Base-by-base conservation (phyloP, 2,888 invertebrate genomes). In the Periphyllus acericola region DNA sequence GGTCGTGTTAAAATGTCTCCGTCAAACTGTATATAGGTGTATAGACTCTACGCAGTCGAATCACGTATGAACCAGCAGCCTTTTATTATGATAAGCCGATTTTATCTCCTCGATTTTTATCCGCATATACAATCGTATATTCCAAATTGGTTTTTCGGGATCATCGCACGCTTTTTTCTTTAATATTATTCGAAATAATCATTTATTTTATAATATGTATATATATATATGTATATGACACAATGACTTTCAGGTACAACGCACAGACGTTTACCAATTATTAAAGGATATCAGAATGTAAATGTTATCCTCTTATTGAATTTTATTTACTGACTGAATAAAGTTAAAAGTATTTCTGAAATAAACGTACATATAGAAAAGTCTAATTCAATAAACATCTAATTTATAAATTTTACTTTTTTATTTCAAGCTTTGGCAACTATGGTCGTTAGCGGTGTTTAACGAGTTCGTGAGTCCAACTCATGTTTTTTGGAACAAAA, bases 51-150 rank as follows among this genome's bases (percentile, higher is more conserved):
- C 40, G 86, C 55, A 86, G 71, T 80, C 86, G 79, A 86, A 86
- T 86, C 86, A 86, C 86, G 86, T 86, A 86, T 60, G 72, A 80
- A 72, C 79, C 86, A 55, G 86, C 78, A 78, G 86, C 86, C 71
- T 86, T 86, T 86, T 86, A 86, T 86, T 79, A 79, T 86, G 86
- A 86, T 86, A 86, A 86, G 86, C 86, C 86, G 86, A 86, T 86
- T 86, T 80, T 85, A 85, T 85, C 85, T 79, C 52, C 40, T 80
- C 86, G 79, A 86, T 79, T 79, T 80, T 79, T 86, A 86, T 79
- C 79, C 72, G 36, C 55, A 72, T 32, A 72, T 68, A 71, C 71
- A 72, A 79, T 71, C 79, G 79, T 80, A 80, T 72, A 80, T 80
- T 80, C 55, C 71, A 86, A 86, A 86, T 86, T 86, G 86, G 78